Conservation (phyloP, 2,888 invertebrate species). For the Papilio demoleus region DNA sequence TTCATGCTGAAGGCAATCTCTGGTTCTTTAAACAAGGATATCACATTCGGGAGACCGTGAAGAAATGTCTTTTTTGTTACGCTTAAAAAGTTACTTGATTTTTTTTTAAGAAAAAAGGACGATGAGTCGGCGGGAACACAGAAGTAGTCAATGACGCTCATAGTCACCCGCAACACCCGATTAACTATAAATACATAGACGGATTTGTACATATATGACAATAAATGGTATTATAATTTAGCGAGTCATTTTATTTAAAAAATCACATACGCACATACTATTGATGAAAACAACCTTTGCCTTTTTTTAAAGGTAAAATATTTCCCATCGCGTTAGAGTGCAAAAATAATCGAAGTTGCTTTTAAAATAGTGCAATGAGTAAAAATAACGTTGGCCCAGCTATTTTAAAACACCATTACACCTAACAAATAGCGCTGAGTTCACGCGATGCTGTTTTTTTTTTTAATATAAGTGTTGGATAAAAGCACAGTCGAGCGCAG, state of each 20-base stretch:
- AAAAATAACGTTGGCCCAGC: conserved; percentile 25
- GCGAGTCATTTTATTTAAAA: not conserved
- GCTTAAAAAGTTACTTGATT: no score
- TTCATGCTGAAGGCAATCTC: no score
- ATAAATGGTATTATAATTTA: not conserved
- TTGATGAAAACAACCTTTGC: not conserved
- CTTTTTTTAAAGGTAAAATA: conserved; percentile 6
- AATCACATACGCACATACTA: not conserved
- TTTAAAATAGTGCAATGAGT: conserved; percentile 28
- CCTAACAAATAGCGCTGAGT: conserved; percentile 28
- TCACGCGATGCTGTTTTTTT: conserved; percentile 19
- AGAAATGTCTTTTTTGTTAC: no score
- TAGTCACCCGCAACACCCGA: no score
- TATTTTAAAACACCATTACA: conserved; percentile 35
- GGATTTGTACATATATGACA: no score
- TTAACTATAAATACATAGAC: no score
- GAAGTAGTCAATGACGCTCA: no score
- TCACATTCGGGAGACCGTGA: no score
- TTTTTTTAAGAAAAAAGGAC: no score
- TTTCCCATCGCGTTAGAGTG: conserved; percentile 13
- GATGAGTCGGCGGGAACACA: no score
- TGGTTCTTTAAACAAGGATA: no score
- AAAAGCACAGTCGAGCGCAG: conserved; percentile 21
- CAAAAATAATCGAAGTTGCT: conserved; percentile 34
- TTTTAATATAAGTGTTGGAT: conserved; percentile 30